Base-by-base conservation (phyloP, 2,888 invertebrate genomes). In the Ophioninae sp. region DNA sequence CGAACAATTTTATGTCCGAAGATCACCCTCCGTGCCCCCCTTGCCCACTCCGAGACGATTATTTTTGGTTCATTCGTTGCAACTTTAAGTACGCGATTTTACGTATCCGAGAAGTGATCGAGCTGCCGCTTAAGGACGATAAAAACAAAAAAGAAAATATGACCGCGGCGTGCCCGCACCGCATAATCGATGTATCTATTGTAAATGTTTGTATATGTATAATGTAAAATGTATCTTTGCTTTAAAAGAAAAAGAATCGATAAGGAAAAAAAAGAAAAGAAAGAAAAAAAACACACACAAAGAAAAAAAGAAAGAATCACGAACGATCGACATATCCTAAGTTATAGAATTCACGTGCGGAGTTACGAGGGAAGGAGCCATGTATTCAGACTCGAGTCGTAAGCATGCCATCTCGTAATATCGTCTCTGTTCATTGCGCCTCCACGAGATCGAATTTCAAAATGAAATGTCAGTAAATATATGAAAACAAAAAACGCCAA, bases 181-280 rank as follows among this genome's bases (percentile, higher is more conserved):
- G 79, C 72, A 68, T 86, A 83, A 87, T 89, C 88, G 82, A 89
- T 92, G 90, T 91, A 91, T 90, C 88, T 91, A 91, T 87, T 92
- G 92, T 92, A 92, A 92, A 92, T 92, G 91, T 92, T 92, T 92
- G 91, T 92, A 92, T 92, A 92, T 91, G 90, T 90, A 87, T 87
- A 90, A 88, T 91, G 90, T 92, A 91, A 90, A 91, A 91, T 92
- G 91, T 91, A 91, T 91, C 89, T 90, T 88, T 89, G 90, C 91
- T 91, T 90, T 69, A 81, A 74, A 74, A 82, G 51, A 75, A 81
- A 30, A 71, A 65, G 71, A 78, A 82, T 41, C 67, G 69, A 64
- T 64, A 68, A 74, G 74, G 65, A 68, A 80, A 58, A 63, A 75
- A 68, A 71, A 71, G 51, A 39, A 61, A 51, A 56, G 41, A 58